A percentile compares a stretch with the other conserved stretches of the same genome.
Evolutionary conservation across 1,140 invertebrate species (phyloP).

Genomic region (Habropoda laboriosa): DNA sequence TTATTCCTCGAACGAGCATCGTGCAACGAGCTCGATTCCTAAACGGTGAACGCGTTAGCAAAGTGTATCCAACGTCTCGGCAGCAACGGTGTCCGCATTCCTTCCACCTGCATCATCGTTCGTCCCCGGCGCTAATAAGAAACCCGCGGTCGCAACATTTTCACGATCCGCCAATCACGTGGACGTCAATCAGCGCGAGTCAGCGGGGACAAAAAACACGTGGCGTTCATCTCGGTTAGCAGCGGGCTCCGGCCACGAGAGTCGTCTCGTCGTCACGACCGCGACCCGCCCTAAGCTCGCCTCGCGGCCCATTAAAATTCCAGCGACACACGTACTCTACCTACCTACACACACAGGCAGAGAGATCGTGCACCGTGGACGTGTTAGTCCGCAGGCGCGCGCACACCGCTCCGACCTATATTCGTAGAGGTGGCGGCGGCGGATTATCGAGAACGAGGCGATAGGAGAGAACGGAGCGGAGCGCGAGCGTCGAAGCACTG

Average conservation of each 20-base stretch:
- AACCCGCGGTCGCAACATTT: slow-evolving; percentile 3
- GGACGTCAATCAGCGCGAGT: not conserved
- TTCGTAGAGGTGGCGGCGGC: slow-evolving; percentile 28
- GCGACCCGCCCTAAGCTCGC: slow-evolving; percentile 49
- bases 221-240: not conserved
- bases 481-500: not conserved
- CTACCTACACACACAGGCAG: not conserved
- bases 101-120: not conserved
- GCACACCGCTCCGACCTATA: slow-evolving; percentile 33
- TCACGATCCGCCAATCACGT: slow-evolving; percentile 21
- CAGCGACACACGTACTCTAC: slow-evolving; percentile 13
- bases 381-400: not conserved
- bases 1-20: not conserved
- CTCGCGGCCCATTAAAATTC: slow-evolving; percentile 53
- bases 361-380: no score
- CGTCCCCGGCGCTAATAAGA: not conserved
- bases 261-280: slow-evolving; percentile 20
- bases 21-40: not conserved
- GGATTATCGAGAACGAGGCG: slow-evolving; percentile 40
- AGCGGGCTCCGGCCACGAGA: no score
- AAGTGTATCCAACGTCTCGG: not conserved
- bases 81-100: not conserved
- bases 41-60: not conserved
- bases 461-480: not conserved
- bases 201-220: not conserved